Evolutionary conservation across 2,797 vertebrate genomes (phyloP), one percentile per base, ranked within the genome.

Genomic region (Sebastes alutus): DNA sequence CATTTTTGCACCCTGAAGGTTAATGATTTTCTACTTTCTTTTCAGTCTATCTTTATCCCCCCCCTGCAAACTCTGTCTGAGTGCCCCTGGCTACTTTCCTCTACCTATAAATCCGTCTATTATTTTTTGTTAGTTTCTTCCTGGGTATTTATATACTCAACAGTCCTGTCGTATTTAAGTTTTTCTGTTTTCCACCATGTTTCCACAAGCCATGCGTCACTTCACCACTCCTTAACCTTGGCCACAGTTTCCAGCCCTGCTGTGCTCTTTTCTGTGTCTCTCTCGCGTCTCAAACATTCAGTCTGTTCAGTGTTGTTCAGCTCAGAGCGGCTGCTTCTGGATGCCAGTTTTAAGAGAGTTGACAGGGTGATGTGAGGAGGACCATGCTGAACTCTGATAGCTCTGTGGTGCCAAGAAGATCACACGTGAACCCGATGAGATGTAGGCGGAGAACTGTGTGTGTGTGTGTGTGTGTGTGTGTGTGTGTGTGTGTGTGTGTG

Each of bases 21-120:
- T 86, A 70, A 79, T 75, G n/a, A 59, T 78, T 75, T 75, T 80
- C 58, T 27, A 22, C 29, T 61, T 77, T 11, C 63, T 49, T 72
- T 72, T 73, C n/a, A 29, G 54, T 82, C 61, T 68, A 6, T 70
- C 49, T 77, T 54, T 56, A 63, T 67, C 27, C 25, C 69, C 38
- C n/a, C n/a, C 69, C 46, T n/a, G 25, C 78, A 72, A 64, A 71
- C 71, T 59, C 23, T 55, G 14, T 42, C 35, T 42, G 6, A 70
- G 22, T 23, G 71, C 80, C 72, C 67, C 63, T 32, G 61, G 75
- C 71, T 74, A 25, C 18, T 49, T 65, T 42, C 27, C 46, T 80
- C 38, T 46, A 23, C 33, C 38, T 59, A 20, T 72, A 67, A 72
- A 61, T 83, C 27, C 71, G 12, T 60, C 59, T 29, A 29, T 61